Base-by-base conservation (phyloP, 2,888 invertebrate species). In the Cosmia trapezina region DNA sequence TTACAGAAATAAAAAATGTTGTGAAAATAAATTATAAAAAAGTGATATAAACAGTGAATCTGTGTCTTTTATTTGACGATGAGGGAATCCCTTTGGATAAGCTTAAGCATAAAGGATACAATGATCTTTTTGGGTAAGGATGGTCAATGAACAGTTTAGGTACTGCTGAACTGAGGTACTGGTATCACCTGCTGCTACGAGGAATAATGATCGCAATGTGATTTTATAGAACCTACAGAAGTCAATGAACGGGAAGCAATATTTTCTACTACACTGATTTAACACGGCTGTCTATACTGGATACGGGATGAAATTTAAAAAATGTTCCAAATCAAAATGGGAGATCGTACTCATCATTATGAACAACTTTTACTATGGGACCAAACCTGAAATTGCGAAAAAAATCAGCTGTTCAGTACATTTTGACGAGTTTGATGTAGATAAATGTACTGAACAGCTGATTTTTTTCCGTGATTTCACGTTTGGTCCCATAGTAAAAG, bases 1-100 rank as follows among this genome's bases (percentile, higher is more conserved):
- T 96, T 96, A 96, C 96, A 96, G 95, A 96, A 96, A 88, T 96
- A 96, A 95, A 94, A 96, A 95, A 96, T 95, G 95, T 96, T 96
- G 95, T 95, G 95, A 95, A 96, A 96, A 95, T 95, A 95, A 96
- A 95, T 94, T 95, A 95, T 95, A 95, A 96, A 95, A 96, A 96
- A 94, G 95, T 95, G 95, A 96, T 95, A 94, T 94, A 96, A 95
- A 95, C 94, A 93, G 89, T 94, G 93, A 92, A 78, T 80, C 68
- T 86, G 72, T 88, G 92, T 90, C 89, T 95, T 94, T 94, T 83
- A 84, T 86, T 85, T 86, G 66, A 89, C 83, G 53, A 49, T 70
- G 4, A 45, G 51, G n/a, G 41, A 22, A 33, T 33, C 79, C 72
- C 63, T 70, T 70, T 70, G 4, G 5, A 57, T 37, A 53, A 51